These are phyloP conservation scores for Drosophila mayaguana DNA, from an alignment of 2,888 invertebrate species.

Conservation along the genomic window DNA sequence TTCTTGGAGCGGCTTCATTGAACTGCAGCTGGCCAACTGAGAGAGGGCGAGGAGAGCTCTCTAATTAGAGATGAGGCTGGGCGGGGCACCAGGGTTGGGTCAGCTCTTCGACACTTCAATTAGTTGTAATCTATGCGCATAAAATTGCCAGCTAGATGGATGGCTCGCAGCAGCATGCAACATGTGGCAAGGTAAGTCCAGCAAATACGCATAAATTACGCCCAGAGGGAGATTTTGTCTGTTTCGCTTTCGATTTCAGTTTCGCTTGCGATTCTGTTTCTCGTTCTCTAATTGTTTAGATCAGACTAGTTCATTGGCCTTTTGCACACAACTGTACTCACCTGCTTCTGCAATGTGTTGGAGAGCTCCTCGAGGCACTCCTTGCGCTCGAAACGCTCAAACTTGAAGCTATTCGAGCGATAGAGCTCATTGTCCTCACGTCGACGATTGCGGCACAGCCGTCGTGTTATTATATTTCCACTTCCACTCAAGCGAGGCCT, in stretches of 20 bases:
- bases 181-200: conserved; percentile 60
- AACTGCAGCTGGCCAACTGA: conserved; percentile 30
- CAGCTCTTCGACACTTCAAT: conserved; percentile 61
- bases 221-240: conserved; percentile 3
- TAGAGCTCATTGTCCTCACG: conserved; percentile 93
- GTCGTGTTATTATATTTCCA: conserved; percentile 87
- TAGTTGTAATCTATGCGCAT: conserved; percentile 77
- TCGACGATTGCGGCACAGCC: conserved; percentile 90
- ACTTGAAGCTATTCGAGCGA: conserved; percentile 94
- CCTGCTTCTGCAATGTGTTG: conserved; percentile 89
- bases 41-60: conserved; percentile 13
- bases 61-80: conserved; percentile 51
- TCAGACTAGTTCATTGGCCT: neutral
- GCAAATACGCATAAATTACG: conserved; percentile 47
- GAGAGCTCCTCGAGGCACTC: conserved; percentile 88
- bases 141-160: conserved; percentile 60
- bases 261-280: neutral
- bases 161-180: conserved; percentile 46
- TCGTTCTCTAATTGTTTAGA: neutral
- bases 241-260: neutral
- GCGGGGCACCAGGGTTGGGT: neutral
- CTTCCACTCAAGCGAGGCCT: conserved; percentile 84
- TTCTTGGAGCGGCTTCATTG: conserved; percentile 23
- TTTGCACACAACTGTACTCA: conserved; percentile 83
- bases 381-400: conserved; percentile 91